A percentile compares a stretch with the other conserved stretches of the same genome.
These are phyloP conservation scores for Hippolais icterina DNA, from an alignment of 2,113 vertebrate species.

Conservation along the genomic window DNA sequence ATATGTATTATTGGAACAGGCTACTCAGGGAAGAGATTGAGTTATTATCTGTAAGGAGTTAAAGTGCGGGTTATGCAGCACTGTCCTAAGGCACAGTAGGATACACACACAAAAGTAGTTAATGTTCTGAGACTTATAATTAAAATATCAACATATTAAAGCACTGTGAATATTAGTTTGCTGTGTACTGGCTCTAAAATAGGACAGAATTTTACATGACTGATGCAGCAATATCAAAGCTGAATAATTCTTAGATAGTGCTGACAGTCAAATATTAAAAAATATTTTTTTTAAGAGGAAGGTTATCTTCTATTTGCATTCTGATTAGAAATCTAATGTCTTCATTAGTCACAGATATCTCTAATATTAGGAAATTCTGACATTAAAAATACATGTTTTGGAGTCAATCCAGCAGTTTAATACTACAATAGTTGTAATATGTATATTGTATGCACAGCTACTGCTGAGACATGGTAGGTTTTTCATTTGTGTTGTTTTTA, in stretches of 20 bases:
- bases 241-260: background rate
- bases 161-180: background rate
- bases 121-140: background rate
- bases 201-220: slow-evolving; percentile 11
- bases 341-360: slow-evolving; percentile 12
- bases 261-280: background rate
- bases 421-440: background rate
- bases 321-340: slow-evolving; percentile 1
- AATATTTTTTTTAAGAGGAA: background rate
- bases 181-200: background rate
- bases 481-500: background rate
- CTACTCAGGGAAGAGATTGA: background rate
- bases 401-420: background rate
- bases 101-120: background rate
- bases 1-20: background rate
- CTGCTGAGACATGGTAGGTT: background rate
- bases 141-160: slow-evolving; percentile 31
- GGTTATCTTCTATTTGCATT: slow-evolving; percentile 8
- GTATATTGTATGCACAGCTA: background rate
- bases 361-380: background rate
- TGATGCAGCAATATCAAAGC: slow-evolving; percentile 27
- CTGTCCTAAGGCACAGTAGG: background rate
- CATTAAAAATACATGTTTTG: background rate
- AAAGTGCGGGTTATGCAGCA: background rate
- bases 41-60: background rate